Percentiles rank a stretch among this genome's conserved stretches.
Conservation (phyloP, 2,113 vertebrate genomes). For the Cryptoleucopteryx plumbea region DNA sequence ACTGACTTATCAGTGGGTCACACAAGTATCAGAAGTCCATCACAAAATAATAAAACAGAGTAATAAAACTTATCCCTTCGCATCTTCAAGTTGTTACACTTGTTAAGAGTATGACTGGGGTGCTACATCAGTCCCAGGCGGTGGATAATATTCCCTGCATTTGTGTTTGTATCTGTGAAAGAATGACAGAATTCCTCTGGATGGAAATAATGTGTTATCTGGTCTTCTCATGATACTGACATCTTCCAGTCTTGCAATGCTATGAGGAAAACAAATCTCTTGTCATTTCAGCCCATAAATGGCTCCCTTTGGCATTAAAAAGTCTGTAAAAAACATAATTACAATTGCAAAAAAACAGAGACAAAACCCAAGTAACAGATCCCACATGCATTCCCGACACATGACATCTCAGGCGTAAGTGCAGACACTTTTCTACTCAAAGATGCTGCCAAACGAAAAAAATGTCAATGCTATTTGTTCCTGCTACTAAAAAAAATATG, state of each 20-base stretch:
- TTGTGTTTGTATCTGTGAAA: background rate
- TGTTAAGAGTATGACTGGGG: background rate
- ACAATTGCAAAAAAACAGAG: conserved; percentile 51
- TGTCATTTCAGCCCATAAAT: conserved; percentile 16
- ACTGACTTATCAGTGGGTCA: background rate
- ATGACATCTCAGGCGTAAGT: conserved; percentile 43
- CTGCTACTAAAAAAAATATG: conserved; percentile 25
- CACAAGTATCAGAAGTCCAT: background rate
- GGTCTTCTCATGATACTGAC: background rate
- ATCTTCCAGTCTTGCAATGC: background rate
- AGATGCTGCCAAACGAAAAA: conserved; percentile 45
- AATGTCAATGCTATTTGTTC: conserved; percentile 40
- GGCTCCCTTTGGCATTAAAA: conserved; percentile 40
- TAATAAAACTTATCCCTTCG: background rate
- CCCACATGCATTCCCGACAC: background rate
- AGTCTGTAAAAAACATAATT: conserved; percentile 42
- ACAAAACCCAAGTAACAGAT: conserved; percentile 44
- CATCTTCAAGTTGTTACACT: background rate
- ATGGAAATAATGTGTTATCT: conserved; percentile 6
- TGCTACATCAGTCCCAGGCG: background rate
- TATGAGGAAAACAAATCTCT: background rate
- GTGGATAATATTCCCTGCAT: background rate
- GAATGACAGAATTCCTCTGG: background rate
- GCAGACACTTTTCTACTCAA: conserved; percentile 40
- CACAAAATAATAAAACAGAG: background rate